A percentile compares a stretch with the other conserved stretches of the same genome.
Conservation (phyloP, 2,797 vertebrate species). For the Moxostoma hubbsi region DNA sequence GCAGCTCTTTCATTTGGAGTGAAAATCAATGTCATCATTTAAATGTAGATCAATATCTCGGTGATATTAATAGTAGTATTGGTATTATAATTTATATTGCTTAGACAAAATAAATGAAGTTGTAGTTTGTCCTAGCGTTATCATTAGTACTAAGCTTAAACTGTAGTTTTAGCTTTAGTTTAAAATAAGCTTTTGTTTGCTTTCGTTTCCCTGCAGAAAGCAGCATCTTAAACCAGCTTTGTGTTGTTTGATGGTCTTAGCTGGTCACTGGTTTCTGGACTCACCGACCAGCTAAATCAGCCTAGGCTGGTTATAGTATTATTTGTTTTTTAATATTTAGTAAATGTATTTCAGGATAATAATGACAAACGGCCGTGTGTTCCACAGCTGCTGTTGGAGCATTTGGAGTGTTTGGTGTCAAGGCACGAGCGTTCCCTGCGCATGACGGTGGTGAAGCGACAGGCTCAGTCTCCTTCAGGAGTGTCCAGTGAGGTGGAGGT, state of each 20-base stretch:
- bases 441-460: slow-evolving; percentile 98
- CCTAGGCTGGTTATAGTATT: not conserved
- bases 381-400: slow-evolving; percentile 91
- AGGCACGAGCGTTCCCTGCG: slow-evolving; percentile 95
- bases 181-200: not conserved
- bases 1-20: not conserved
- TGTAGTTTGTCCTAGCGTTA: no score
- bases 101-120: no score
- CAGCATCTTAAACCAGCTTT: no score
- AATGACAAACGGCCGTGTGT: not conserved
- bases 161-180: not conserved
- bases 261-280: not conserved
- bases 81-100: no score
- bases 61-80: no score
- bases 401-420: slow-evolving; percentile 98
- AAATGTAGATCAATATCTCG: not conserved
- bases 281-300: not conserved
- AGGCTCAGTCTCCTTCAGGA: slow-evolving; percentile 97
- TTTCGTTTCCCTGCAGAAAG: no score
- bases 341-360: not conserved
- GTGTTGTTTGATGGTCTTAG: no score
- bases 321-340: not conserved
- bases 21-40: not conserved
- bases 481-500: slow-evolving; percentile 99
- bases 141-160: no score